phyloP scores from a whole-genome alignment of 2,113 vertebrate species.

The Phyllostomus discolor region DNA sequence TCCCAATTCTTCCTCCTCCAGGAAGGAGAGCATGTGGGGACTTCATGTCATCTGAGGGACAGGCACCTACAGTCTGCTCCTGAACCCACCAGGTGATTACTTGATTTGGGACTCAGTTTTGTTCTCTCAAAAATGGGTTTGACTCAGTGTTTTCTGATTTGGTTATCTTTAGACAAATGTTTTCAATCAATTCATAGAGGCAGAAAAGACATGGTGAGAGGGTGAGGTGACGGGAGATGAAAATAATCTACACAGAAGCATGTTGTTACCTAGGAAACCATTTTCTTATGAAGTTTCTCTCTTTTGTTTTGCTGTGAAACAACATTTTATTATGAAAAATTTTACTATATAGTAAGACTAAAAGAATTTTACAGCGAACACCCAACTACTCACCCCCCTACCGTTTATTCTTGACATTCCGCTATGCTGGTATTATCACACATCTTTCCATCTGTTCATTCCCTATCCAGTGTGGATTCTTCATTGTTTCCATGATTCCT shows the following conservation, averaged over 20 bases:
- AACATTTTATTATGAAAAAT: neutral
- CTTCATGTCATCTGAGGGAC: neutral
- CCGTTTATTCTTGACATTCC: neutral
- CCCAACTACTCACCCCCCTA: fast-evolving
- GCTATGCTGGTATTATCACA: neutral
- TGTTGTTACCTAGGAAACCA: neutral
- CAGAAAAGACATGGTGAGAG: neutral
- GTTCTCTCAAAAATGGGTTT: neutral
- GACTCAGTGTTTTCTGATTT: neutral
- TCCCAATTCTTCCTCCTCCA: fast-evolving
- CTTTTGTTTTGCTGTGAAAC: neutral
- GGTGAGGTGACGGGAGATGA: neutral
- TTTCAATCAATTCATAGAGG: neutral
- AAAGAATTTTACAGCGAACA: neutral
- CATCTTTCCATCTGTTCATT: neutral
- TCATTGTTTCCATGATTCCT: neutral
- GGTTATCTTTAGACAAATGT: neutral
- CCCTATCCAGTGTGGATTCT: too few relatives aligned
- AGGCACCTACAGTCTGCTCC: neutral
- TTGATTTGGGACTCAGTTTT: neutral
- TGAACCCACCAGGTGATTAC: fast-evolving
- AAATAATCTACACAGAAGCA: neutral
- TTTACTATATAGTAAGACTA: neutral
- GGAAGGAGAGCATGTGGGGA: neutral
- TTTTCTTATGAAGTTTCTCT: neutral